Percentiles rank a stretch among this genome's conserved stretches.
Evolutionary conservation across 2,113 vertebrate genomes (phyloP).

Genomic region (Willisornis vidua): DNA sequence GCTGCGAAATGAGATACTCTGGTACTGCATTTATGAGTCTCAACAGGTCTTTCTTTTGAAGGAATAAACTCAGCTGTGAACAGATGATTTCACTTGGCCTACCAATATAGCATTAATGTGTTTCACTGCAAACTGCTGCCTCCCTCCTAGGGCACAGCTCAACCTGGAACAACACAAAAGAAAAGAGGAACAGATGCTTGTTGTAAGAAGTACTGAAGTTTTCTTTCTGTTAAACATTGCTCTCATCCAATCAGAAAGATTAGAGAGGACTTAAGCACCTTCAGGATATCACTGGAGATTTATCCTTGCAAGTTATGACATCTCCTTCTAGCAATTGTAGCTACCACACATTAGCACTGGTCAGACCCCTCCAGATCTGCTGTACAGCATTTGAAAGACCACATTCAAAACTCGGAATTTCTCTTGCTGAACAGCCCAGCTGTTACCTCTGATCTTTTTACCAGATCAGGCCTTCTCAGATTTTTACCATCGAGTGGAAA

Average conservation of each 20-base stretch:
- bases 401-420: not conserved
- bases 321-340: not conserved
- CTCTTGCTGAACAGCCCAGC: not conserved
- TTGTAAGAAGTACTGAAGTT: not conserved
- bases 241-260: not conserved
- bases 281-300: not conserved
- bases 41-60: not conserved
- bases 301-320: not conserved
- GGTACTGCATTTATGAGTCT: not conserved
- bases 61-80: not conserved
- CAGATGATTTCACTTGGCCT: not conserved
- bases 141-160: not conserved
- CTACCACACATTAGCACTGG: rapidly evolving
- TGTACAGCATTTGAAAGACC: not conserved
- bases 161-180: not conserved
- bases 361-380: not conserved
- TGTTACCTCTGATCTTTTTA: not conserved
- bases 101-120: not conserved
- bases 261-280: not conserved
- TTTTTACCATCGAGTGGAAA: not conserved
- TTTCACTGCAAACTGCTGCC: not conserved
- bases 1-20: not conserved
- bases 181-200: not conserved
- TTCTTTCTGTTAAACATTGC: not conserved
- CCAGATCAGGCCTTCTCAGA: not conserved